Evolutionary conservation across 92 coral and sea anemone genomes (phyloP).

Genomic region (Porites cylindrica): DNA sequence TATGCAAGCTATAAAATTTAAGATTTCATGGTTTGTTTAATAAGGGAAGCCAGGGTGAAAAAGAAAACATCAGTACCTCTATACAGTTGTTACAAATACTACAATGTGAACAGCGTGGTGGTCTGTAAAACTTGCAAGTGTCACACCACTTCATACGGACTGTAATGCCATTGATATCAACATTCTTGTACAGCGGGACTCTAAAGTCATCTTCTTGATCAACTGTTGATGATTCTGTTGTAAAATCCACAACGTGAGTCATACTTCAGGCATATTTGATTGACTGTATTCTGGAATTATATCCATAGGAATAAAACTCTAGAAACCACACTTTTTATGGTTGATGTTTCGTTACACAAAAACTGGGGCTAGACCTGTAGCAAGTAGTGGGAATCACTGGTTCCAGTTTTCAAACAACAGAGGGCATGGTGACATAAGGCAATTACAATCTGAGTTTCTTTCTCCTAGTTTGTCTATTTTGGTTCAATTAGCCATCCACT

Average conservation of each 20-base stretch:
- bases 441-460: too few species aligned
- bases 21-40: neutral
- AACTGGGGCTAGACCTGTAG: too few species aligned
- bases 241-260: neutral
- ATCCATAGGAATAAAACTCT: neutral
- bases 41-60: neutral
- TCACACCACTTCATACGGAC: slow-evolving; percentile 99
- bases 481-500: too few species aligned
- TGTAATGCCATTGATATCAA: slow-evolving; percentile 94
- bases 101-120: slow-evolving; percentile 99
- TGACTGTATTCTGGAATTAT: neutral
- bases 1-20: too few species aligned
- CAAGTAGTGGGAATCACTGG: too few species aligned
- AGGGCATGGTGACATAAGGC: too few species aligned
- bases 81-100: slow-evolving; percentile 98
- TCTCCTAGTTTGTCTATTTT: too few species aligned
- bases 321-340: too few species aligned
- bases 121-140: slow-evolving; percentile 98
- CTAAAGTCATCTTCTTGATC: slow-evolving; percentile 94
- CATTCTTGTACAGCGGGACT: slow-evolving; percentile 89
- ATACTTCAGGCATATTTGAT: neutral
- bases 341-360: too few species aligned
- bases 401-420: too few species aligned
- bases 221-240: slow-evolving; percentile 31
- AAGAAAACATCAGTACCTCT: slow-evolving; percentile 67